These are phyloP conservation scores for Catostylus mosaicus DNA, from an alignment of 30 jellyfish, hydroid and myxozoan species.

Conservation along the genomic window DNA sequence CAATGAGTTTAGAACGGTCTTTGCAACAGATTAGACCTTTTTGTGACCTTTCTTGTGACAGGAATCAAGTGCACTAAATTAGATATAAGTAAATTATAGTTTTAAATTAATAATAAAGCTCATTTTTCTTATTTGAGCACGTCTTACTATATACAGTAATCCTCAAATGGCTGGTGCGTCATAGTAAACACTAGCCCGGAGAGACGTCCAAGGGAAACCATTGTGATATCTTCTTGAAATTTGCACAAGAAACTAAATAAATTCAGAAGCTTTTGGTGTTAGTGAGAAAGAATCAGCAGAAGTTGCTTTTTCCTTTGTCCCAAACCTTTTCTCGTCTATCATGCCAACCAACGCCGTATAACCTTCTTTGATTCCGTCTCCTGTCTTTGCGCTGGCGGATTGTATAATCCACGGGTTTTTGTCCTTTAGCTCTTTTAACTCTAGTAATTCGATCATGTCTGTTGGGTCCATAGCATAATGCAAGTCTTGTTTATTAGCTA, in stretches of 20 bases:
- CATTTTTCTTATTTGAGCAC: too few relatives aligned
- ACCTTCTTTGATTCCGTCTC: constrained; percentile 88
- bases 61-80: too few relatives aligned
- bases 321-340: constrained; percentile 67
- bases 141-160: too few relatives aligned
- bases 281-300: constrained; percentile 23
- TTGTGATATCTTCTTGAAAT: background rate
- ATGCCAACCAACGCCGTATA: constrained; percentile 49
- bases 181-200: too few relatives aligned
- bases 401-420: constrained; percentile 83
- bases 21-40: too few relatives aligned
- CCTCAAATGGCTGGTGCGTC: too few relatives aligned
- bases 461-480: constrained; percentile 68
- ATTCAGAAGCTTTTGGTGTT: constrained; percentile 61
- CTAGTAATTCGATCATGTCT: constrained; percentile 62
- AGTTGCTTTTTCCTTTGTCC: constrained; percentile 27
- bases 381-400: constrained; percentile 82
- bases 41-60: too few relatives aligned
- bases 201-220: background rate
- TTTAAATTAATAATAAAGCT: too few relatives aligned
- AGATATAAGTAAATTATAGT: too few relatives aligned
- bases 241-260: background rate
- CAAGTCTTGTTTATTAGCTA: constrained; percentile 94
- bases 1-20: too few relatives aligned
- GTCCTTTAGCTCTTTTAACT: constrained; percentile 59